Evolutionary conservation across 2,113 vertebrate species (phyloP), one percentile per base, ranked within the genome.

Genomic region (Ceyx margarethae): DNA sequence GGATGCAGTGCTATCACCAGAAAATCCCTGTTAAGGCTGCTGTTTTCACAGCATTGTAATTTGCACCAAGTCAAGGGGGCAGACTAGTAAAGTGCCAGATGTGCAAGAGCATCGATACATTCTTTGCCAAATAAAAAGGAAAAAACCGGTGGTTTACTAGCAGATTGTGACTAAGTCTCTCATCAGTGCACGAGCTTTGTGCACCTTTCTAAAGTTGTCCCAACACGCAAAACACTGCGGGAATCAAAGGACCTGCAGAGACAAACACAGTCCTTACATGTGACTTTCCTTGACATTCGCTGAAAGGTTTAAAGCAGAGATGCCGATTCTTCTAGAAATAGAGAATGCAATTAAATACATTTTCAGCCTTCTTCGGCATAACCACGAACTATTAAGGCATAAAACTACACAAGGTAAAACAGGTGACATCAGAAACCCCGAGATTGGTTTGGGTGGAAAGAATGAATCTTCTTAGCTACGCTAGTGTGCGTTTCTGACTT

Each of bases 401-500:
- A 54, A 51, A 43, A 61, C 19, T 50, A 17, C 0, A 7, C 3
- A 15, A 64, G n/a, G 50, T 23, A 58, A 53, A 79, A 22, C 4
- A 1, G 68, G 17, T 3, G 54, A 6, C 17, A 54, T 3, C 37
- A 10, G 31, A 43, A 72, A 76, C 60, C 21, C 31, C 18, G 1
- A 7, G 40, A 73, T 50, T 3, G 25, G 37, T 25, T 10, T 3
- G 53, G 19, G 20, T 0, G 11, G 40, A 9, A 19, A 18, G 54
- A 25, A 48, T 20, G 31, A 18, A 56, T 10, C 66, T 68, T 40
- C 87, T 37, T 1, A 1, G 69, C 73, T 4, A 3, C 2, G 2
- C 48, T 2, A 1, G 16, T 0, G 85, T 1, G 4, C 43, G 43
- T 45, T 45, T 45, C 43, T 45, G 43, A 45, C 43, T 45, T 45